phyloP scores from a whole-genome alignment of 92 coral and sea anemone species.

The Porites cylindrica region DNA sequence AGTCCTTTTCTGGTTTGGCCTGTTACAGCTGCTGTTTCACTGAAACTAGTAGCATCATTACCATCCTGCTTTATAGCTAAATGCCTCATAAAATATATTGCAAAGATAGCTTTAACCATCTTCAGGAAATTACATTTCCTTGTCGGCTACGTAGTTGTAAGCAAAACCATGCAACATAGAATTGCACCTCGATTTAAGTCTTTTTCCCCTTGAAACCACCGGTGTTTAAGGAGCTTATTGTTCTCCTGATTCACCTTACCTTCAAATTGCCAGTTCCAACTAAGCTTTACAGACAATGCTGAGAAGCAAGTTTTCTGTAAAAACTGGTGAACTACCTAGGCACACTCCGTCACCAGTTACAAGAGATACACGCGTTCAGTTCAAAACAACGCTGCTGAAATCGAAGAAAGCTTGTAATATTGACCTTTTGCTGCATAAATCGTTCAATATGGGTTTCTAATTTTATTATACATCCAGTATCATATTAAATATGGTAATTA shows the following conservation, averaged over 20 bases:
- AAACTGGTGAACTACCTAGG: background rate
- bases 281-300: no score
- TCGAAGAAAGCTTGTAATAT: conserved; percentile 1
- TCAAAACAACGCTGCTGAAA: conserved; percentile 5
- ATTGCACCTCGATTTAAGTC: background rate
- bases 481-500: conserved; percentile 21
- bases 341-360: background rate
- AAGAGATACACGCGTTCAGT: no score
- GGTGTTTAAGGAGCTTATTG: background rate
- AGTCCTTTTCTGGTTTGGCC: no score
- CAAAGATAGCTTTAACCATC: background rate
- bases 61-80: background rate
- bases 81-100: conserved; percentile 1
- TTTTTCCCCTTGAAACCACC: background rate
- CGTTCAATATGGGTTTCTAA: conserved; percentile 39
- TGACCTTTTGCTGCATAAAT: conserved; percentile 1
- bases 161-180: background rate
- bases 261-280: background rate
- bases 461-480: conserved; percentile 24
- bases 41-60: background rate
- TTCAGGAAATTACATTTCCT: background rate
- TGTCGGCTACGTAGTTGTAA: background rate
- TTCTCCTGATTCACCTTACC: background rate
- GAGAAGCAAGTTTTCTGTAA: background rate
- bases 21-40: no score